Percentiles rank a stretch among this genome's conserved stretches.
These are phyloP conservation scores for Apomyelois bistriatella DNA, from an alignment of 2,888 invertebrate genomes.

Conservation along the genomic window DNA sequence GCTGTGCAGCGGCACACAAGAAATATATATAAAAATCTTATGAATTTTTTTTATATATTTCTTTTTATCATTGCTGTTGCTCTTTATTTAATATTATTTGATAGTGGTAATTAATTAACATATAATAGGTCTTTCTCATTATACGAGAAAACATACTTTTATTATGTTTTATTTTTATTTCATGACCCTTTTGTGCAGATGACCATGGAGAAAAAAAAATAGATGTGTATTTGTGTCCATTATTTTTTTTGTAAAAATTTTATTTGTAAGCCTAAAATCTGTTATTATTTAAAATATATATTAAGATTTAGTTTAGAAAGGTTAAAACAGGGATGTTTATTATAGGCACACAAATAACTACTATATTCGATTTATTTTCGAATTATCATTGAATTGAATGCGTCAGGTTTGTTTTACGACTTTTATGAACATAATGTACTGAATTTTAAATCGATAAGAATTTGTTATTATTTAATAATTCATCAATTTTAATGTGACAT, in stretches of 20 bases:
- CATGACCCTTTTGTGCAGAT: no score
- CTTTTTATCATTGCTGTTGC: neutral
- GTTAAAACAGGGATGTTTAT: constrained; percentile 7
- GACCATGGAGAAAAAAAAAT: neutral
- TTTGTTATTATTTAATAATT: no score
- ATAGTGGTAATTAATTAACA: no score
- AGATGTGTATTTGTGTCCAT: neutral
- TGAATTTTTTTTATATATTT: neutral
- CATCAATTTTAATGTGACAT: no score
- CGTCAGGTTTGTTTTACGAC: neutral
- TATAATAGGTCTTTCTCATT: no score
- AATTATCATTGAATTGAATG: neutral
- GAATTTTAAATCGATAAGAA: no score
- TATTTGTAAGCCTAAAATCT: neutral
- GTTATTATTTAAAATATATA: neutral
- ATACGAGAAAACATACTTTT: no score
- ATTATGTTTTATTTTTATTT: no score
- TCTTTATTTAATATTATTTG: no score
- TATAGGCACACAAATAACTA: constrained; percentile 6
- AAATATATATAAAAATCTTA: neutral
- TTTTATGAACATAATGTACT: no score
- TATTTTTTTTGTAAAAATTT: neutral
- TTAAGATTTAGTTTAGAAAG: constrained; percentile 2
- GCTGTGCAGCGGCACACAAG: no score
- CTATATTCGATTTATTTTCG: neutral